Conservation (phyloP, 2,888 invertebrate genomes). For the Cryptocheilus praepositus region DNA sequence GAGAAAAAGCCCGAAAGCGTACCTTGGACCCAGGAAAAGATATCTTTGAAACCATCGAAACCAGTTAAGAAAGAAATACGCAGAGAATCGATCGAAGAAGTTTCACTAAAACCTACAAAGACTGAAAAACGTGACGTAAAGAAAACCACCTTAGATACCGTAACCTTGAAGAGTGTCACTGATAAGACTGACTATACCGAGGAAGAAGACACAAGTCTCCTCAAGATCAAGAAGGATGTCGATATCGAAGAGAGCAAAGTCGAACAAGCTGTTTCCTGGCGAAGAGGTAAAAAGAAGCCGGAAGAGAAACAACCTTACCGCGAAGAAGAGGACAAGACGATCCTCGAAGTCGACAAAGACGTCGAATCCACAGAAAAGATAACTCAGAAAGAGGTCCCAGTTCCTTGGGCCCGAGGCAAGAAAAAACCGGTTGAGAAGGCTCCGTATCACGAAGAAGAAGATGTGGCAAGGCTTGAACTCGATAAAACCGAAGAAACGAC, state of each 20-base stretch:
- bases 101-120: conserved; percentile 65
- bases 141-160: conserved; percentile 74
- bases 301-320: conserved; percentile 73
- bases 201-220: conserved; percentile 52
- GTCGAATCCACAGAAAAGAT: conserved; percentile 41
- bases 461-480: conserved; percentile 48
- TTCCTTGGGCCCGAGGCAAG: conserved; percentile 50
- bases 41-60: conserved; percentile 76
- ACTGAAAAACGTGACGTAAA: conserved; percentile 50
- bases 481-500: conserved; percentile 40
- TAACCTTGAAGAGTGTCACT: conserved; percentile 76
- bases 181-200: conserved; percentile 47
- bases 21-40: conserved; percentile 64
- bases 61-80: conserved; percentile 63
- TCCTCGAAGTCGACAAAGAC: conserved; percentile 40
- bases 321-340: conserved; percentile 49
- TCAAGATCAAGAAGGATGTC: conserved; percentile 50
- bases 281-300: conserved; percentile 30
- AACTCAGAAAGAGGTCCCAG: conserved; percentile 41
- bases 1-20: conserved; percentile 55
- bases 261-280: conserved; percentile 75
- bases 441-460: conserved; percentile 56
- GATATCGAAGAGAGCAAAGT: conserved; percentile 40
- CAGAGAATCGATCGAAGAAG: conserved; percentile 60
- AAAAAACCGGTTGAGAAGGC: conserved; percentile 46